Evolutionary conservation across 2,888 invertebrate genomes (phyloP).

Genomic region (Spodoptera littoralis): DNA sequence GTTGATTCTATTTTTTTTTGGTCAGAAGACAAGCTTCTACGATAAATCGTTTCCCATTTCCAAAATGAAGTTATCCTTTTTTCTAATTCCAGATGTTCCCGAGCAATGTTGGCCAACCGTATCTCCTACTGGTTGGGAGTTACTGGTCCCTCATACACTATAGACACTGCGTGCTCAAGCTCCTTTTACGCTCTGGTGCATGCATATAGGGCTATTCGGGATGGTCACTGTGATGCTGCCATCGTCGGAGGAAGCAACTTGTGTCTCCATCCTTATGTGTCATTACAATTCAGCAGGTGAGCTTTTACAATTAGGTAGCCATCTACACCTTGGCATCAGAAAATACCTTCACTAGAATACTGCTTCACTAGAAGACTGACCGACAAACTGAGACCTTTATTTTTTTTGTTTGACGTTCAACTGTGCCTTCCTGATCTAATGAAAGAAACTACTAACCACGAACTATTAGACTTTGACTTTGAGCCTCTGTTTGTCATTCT

Average conservation of each 20-base stretch:
- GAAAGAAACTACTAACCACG: too few species aligned
- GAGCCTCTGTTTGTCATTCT: too few species aligned
- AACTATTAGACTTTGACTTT: too few species aligned
- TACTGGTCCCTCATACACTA: conserved; percentile 95
- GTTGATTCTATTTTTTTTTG: not conserved
- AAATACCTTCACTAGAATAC: too few species aligned
- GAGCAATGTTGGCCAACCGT: conserved; percentile 97
- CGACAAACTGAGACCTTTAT: too few species aligned
- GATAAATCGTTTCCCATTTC: too few species aligned
- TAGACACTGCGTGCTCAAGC: conserved; percentile 98
- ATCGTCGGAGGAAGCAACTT: conserved; percentile 96
- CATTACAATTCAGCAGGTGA: conserved; percentile 95
- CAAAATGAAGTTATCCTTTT: conserved; percentile 12
- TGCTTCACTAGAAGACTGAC: too few species aligned
- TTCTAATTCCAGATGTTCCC: conserved; percentile 90
- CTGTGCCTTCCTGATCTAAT: too few species aligned
- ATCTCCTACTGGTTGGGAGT: conserved; percentile 96
- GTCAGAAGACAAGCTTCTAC: not conserved
- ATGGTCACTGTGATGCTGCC: conserved; percentile 95
- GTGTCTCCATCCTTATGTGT: conserved; percentile 95
- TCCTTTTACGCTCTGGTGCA: conserved; percentile 96
- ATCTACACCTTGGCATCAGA: too few species aligned
- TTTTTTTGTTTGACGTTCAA: too few species aligned
- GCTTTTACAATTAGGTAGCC: not conserved
- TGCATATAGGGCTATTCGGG: conserved; percentile 92